Evolutionary conservation across 1,140 invertebrate species (phyloP), one percentile per base, ranked within the genome.

Genomic region (Saxidomus purpurata): DNA sequence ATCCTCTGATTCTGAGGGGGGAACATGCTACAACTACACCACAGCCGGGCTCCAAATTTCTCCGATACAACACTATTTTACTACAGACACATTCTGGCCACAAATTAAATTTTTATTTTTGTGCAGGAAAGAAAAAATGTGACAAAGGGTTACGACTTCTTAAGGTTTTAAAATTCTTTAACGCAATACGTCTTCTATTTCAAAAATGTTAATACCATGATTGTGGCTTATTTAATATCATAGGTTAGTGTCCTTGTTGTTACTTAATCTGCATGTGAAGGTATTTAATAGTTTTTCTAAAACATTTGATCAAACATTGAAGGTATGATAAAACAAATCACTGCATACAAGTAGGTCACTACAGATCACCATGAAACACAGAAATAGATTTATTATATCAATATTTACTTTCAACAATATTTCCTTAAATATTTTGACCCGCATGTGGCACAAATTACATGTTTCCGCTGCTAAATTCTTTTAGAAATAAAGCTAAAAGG

Each of bases 181-280:
- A 55, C 52, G 8, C 15, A 3, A 55, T 8, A 43, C 43, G 6
- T 43, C 43, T 55, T 4, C 22, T 22, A 55, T 22, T 13, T 55
- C 8, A 55, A 55, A 55, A 55, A 19, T 55, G 22, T n/a, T 55
- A 55, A 55, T 13, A 55, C 52, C 52, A 55, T 55, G 19, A 55
- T 11, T 13, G 52, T 4, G 22, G 22, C 9, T 22, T 55, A n/a
- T 55, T 8, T n/a, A 55, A 55, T 55, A 55, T 13, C 52, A 19
- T 55, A 55, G 52, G 59, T 28, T 63, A 63, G 59, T 63, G 25
- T 63, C 59, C 59, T n/a, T 63, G 13, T 55, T 63, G 25, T 63
- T 63, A 63, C 4, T 63, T 63, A 63, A 63, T 25, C 28, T 63
- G 59, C 25, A 28, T 63, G 59, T 15, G 25, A 49, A 55, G n/a